These are phyloP conservation scores for Acrossocheilus fasciatus DNA, from an alignment of 2,797 vertebrate species.

Conservation along the genomic window DNA sequence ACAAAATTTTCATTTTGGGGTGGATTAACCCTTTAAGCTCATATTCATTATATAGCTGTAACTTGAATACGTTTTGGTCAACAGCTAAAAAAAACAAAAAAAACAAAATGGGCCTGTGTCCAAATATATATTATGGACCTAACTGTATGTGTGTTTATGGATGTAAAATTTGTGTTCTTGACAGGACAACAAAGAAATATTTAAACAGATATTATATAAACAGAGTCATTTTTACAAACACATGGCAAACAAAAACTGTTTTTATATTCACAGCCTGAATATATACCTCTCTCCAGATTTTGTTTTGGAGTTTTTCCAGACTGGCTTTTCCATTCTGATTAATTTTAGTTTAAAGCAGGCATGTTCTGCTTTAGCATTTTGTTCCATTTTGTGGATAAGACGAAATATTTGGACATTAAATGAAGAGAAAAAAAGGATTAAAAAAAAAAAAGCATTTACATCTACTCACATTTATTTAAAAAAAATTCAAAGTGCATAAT, in stretches of 20 bases:
- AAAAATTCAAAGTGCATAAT: constrained; percentile 55
- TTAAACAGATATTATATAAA: background rate
- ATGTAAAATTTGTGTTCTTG: too few relatives aligned
- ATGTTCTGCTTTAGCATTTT: background rate
- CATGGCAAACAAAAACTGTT: background rate
- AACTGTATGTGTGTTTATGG: background rate
- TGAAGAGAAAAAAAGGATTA: background rate
- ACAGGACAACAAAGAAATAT: too few relatives aligned
- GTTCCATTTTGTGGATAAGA: background rate
- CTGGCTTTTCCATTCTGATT: background rate
- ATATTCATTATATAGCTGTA: too few relatives aligned
- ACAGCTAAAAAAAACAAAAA: too few relatives aligned
- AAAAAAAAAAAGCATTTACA: constrained; percentile 13
- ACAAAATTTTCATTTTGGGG: too few relatives aligned
- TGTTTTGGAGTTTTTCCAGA: background rate
- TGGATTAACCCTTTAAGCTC: too few relatives aligned
- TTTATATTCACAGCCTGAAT: background rate
- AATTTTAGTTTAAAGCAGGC: too few relatives aligned
- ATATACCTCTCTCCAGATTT: background rate
- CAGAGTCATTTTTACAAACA: background rate
- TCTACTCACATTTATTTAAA: constrained; percentile 48
- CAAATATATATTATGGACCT: background rate
- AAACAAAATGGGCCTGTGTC: background rate
- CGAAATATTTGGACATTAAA: background rate
- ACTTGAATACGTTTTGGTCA: too few relatives aligned